phyloP scores from a whole-genome alignment of 2,888 invertebrate species.

The Lutraria lutraria region DNA sequence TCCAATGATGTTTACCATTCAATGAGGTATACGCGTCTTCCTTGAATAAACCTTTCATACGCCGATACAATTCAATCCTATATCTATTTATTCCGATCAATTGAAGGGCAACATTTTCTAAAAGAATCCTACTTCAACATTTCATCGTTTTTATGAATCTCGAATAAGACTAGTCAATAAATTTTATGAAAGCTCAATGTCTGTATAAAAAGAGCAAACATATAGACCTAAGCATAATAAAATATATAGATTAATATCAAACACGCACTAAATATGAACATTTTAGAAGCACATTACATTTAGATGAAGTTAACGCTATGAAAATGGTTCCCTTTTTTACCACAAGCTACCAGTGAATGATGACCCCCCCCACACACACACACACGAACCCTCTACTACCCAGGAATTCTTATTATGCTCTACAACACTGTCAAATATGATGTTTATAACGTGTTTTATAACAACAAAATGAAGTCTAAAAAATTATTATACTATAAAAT shows the following conservation, averaged over 20 bases:
- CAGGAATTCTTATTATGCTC: too few relatives aligned
- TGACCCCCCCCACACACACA: too few relatives aligned
- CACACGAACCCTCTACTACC: too few relatives aligned
- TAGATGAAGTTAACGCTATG: neutral
- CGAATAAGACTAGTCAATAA: neutral
- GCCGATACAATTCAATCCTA: neutral
- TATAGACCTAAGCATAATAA: too few relatives aligned
- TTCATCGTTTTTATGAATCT: neutral
- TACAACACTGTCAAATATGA: too few relatives aligned
- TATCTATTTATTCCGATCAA: neutral
- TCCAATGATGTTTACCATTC: neutral
- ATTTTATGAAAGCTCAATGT: neutral
- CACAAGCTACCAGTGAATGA: too few relatives aligned
- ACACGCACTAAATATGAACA: neutral
- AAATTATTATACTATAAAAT: too few relatives aligned
- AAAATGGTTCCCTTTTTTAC: too few relatives aligned
- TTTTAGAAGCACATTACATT: neutral
- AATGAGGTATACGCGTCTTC: neutral
- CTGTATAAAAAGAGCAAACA: neutral
- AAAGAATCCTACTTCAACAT: neutral
- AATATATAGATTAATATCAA: neutral
- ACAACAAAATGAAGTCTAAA: too few relatives aligned
- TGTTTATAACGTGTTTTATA: too few relatives aligned
- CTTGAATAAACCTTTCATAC: neutral
- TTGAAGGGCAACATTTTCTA: constrained; percentile 1